phyloP scores from a whole-genome alignment of 2,113 vertebrate genomes.

The Pavo muticus region DNA sequence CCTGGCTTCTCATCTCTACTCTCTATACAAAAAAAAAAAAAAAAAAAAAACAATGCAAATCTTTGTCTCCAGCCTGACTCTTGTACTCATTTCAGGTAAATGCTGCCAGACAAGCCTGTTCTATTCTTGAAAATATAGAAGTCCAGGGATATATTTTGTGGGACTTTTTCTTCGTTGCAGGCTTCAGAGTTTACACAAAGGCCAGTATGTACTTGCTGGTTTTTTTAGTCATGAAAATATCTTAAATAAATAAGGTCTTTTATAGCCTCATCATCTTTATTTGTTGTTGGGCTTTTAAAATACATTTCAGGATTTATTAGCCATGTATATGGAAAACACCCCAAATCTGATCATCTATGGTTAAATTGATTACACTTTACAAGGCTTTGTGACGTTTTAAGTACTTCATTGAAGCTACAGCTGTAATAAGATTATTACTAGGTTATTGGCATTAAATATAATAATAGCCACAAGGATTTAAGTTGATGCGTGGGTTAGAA shows the following conservation, averaged over 20 bases:
- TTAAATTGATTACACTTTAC: constrained; percentile 10
- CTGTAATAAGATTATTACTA: not conserved
- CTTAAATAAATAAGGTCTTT: not conserved
- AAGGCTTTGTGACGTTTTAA: constrained; percentile 16
- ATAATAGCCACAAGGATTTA: not conserved
- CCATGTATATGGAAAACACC: not conserved
- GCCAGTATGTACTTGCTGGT: not conserved
- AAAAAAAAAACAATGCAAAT: not conserved
- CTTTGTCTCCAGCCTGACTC: not conserved
- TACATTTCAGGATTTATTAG: constrained; percentile 19
- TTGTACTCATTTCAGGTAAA: not conserved
- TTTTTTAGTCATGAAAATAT: not conserved
- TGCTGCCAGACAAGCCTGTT: not conserved
- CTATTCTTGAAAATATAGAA: not conserved
- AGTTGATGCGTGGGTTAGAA: not conserved
- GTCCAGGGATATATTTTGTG: not conserved
- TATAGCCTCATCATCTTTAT: not conserved
- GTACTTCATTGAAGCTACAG: not conserved
- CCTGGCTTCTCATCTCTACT: not conserved
- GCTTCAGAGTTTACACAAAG: not conserved
- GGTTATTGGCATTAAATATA: constrained; percentile 2
- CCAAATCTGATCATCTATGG: constrained; percentile 14
- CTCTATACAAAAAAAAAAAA: not conserved
- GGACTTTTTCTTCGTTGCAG: not conserved
- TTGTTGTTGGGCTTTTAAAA: not conserved